These are phyloP conservation scores for Orestias chungarensis DNA, from an alignment of 2,797 vertebrate species.

Conservation along the genomic window DNA sequence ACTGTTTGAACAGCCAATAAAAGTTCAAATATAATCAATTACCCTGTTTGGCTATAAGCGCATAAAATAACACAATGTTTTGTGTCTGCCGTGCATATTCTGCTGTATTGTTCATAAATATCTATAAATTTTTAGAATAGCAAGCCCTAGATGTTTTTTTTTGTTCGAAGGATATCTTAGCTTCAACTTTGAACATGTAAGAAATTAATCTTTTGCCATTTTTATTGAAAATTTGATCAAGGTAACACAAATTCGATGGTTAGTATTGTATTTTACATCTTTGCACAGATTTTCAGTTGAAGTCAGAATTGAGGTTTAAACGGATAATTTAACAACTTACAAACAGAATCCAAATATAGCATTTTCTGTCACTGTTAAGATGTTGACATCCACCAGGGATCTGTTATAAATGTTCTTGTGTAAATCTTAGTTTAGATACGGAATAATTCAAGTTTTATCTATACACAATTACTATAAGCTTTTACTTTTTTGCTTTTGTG, in stretches of 20 bases:
- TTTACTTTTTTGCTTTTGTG: background rate
- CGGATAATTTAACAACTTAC: background rate
- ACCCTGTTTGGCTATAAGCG: too few species aligned
- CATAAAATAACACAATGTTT: too few species aligned
- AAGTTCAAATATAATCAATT: too few species aligned
- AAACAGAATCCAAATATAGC: too few species aligned
- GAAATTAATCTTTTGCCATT: background rate
- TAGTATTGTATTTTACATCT: background rate
- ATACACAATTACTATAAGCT: background rate
- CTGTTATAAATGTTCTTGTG: constrained; percentile 95
- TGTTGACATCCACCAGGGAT: constrained; percentile 78
- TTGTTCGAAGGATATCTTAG: too few species aligned
- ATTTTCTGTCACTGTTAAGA: constrained; percentile 74
- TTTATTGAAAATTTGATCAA: background rate
- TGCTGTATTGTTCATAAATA: too few species aligned
- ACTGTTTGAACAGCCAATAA: too few species aligned
- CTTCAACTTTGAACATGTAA: background rate
- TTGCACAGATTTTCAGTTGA: background rate
- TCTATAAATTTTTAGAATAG: too few species aligned
- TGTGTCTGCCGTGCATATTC: too few species aligned
- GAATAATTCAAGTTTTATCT: constrained; percentile 71
- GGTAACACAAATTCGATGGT: background rate
- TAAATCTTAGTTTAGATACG: constrained; percentile 88
- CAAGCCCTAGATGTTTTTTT: too few species aligned
- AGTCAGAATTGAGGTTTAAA: too few species aligned